A percentile compares a stretch with the other conserved stretches of the same genome.
phyloP scores from a whole-genome alignment of 1,140 invertebrate genomes.

The Psilanteris sp. region DNA sequence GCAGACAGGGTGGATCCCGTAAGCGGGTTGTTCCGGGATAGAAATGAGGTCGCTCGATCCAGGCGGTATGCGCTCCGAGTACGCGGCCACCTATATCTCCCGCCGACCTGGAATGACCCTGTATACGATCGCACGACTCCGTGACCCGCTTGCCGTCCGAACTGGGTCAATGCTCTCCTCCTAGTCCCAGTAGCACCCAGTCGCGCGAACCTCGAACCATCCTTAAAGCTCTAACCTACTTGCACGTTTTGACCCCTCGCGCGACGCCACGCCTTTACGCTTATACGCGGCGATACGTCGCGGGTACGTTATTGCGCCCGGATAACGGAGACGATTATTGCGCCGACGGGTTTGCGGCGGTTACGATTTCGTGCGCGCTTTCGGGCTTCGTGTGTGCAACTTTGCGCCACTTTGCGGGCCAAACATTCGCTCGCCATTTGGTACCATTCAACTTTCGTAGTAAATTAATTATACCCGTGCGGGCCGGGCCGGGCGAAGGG shows the following conservation, averaged over 20 bases:
- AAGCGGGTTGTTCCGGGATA: constrained; percentile 70
- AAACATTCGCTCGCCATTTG: too few relatives aligned
- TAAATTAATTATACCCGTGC: too few relatives aligned
- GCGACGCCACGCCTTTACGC: constrained; percentile 37
- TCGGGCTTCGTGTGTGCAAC: too few relatives aligned
- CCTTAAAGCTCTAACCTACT: constrained; percentile 54
- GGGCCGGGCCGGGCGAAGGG: too few relatives aligned
- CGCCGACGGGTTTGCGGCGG: too few relatives aligned
- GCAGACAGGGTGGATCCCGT: constrained; percentile 47
- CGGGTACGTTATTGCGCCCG: too few relatives aligned
- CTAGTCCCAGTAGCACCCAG: constrained; percentile 49
- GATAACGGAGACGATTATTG: constrained; percentile 6
- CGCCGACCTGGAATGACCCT: constrained; percentile 66
- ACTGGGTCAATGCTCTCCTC: constrained; percentile 73
- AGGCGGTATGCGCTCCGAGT: constrained; percentile 66
- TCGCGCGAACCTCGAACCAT: constrained; percentile 40
- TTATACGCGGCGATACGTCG: too few relatives aligned
- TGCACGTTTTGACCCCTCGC: constrained; percentile 30
- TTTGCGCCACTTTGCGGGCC: too few relatives aligned
- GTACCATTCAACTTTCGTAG: too few relatives aligned
- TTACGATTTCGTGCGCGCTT: background rate
- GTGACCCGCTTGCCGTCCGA: constrained; percentile 73
- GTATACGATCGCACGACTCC: constrained; percentile 62
- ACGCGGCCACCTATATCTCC: constrained; percentile 51
- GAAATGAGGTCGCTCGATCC: constrained; percentile 78